phyloP scores from a whole-genome alignment of 2,888 invertebrate genomes.

The Rapana venosa region DNA sequence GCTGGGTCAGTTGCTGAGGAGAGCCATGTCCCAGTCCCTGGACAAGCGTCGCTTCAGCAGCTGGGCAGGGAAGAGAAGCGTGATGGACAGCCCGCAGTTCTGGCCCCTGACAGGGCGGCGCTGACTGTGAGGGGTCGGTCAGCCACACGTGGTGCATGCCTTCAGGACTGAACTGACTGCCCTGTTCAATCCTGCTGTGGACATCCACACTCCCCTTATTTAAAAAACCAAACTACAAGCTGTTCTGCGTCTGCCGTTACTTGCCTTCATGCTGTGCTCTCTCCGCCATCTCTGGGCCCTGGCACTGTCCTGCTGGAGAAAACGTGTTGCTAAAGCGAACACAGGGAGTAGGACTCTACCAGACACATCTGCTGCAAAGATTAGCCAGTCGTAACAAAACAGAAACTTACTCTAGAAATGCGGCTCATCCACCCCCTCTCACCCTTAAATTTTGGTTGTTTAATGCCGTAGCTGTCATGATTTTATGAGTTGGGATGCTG shows the following conservation, averaged over 20 bases:
- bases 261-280: not conserved
- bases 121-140: not conserved
- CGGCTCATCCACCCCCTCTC: not conserved
- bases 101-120: not conserved
- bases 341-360: not conserved
- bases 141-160: not conserved
- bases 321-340: not conserved
- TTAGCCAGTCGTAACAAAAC: not conserved
- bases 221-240: too few relatives aligned
- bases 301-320: not conserved
- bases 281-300: not conserved
- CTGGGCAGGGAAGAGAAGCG: constrained; percentile 34
- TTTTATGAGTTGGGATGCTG: too few relatives aligned
- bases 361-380: not conserved
- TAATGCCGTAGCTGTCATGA: too few relatives aligned
- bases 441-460: too few relatives aligned
- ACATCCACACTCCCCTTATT: not conserved
- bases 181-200: not conserved
- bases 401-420: not conserved
- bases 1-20: constrained; percentile 29
- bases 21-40: not conserved
- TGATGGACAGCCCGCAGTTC: not conserved
- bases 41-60: constrained; percentile 30
- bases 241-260: not conserved
- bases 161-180: too few relatives aligned